phyloP scores from a whole-genome alignment of 2,113 vertebrate genomes.

The Phylloscopus trochilus region DNA sequence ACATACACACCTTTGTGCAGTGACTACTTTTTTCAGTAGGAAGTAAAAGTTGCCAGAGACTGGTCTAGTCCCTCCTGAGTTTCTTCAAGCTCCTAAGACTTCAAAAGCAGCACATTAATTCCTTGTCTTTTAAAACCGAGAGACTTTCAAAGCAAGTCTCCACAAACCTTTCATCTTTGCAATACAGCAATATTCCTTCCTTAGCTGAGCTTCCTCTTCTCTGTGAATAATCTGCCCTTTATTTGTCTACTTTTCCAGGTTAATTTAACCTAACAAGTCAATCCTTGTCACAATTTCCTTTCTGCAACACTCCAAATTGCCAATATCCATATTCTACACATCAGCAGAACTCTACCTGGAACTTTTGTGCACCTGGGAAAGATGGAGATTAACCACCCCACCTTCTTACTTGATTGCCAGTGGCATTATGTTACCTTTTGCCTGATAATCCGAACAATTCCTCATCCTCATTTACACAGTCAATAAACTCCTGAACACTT shows the following conservation, averaged over 20 bases:
- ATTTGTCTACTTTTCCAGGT: neutral
- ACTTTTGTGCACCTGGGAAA: neutral
- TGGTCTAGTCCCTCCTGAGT: neutral
- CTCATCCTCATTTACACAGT: neutral
- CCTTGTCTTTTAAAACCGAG: neutral
- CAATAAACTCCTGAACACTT: neutral
- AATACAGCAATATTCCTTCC: neutral
- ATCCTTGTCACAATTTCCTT: neutral
- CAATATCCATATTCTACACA: neutral
- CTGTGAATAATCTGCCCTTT: neutral
- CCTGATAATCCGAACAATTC: neutral
- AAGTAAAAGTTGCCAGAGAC: neutral
- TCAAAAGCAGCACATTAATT: neutral
- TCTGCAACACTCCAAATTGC: neutral
- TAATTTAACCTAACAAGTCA: neutral
- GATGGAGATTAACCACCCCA: neutral
- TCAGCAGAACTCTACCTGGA: neutral
- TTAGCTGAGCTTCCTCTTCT: neutral
- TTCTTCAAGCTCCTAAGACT: neutral
- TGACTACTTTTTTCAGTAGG: neutral
- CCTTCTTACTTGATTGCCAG: neutral
- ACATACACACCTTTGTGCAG: accelerated
- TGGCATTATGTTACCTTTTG: neutral
- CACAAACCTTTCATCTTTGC: neutral
- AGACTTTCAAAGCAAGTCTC: neutral